phyloP scores from a whole-genome alignment of 2,888 invertebrate species.

The Cerceris ruficornis region DNA sequence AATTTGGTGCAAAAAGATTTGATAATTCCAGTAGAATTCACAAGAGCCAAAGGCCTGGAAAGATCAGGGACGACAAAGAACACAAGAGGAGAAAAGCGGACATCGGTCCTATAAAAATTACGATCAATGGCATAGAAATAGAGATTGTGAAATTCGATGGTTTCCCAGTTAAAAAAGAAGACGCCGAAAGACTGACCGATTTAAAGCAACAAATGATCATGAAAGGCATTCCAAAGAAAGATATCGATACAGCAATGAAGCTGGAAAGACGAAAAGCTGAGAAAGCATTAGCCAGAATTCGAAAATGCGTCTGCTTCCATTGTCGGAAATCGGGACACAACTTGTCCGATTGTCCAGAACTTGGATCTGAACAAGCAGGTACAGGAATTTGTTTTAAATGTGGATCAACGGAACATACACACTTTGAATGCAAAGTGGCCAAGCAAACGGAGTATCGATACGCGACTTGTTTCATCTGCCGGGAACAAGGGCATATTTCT shows the following conservation, averaged over 20 bases:
- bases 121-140: constrained; percentile 86
- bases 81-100: constrained; percentile 80
- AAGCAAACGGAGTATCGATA: constrained; percentile 88
- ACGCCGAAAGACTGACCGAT: constrained; percentile 85
- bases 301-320: constrained; percentile 90
- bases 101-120: constrained; percentile 82
- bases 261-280: constrained; percentile 88
- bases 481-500: constrained; percentile 93
- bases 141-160: constrained; percentile 87
- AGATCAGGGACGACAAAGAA: constrained; percentile 81
- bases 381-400: constrained; percentile 94
- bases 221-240: constrained; percentile 86
- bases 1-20: constrained; percentile 10
- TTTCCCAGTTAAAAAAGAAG: constrained; percentile 88
- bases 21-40: constrained; percentile 23
- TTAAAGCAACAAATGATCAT: constrained; percentile 86
- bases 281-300: constrained; percentile 86
- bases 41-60: constrained; percentile 78
- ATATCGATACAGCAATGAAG: constrained; percentile 87
- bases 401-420: constrained; percentile 93
- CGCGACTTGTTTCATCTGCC: constrained; percentile 95
- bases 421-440: constrained; percentile 88
- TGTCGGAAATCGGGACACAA: constrained; percentile 91
- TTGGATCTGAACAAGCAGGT: constrained; percentile 83
- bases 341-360: constrained; percentile 90